Evolutionary conservation across 2,797 vertebrate genomes (phyloP).

Genomic region (Gambelia wislizenii): DNA sequence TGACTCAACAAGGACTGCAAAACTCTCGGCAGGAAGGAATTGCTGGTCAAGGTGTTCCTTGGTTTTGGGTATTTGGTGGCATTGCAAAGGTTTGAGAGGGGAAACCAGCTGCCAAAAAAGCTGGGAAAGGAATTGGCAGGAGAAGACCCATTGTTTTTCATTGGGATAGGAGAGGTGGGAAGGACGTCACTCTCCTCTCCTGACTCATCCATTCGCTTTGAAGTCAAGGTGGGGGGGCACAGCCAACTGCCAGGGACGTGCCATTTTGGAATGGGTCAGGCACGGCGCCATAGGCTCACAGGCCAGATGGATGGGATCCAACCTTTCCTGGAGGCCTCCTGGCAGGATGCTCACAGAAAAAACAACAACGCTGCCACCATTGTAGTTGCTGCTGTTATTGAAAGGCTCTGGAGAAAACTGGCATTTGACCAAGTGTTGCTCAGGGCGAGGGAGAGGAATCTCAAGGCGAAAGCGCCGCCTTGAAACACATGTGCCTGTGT

Average conservation of each 20-base stretch:
- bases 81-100: not conserved
- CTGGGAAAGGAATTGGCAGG: fast-evolving
- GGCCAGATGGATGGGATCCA: not conserved
- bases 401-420: too few relatives aligned
- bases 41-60: too few relatives aligned
- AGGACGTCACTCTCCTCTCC: constrained; percentile 30
- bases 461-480: too few relatives aligned
- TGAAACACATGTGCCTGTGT: too few relatives aligned
- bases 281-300: not conserved
- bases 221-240: not conserved
- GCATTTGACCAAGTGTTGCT: too few relatives aligned
- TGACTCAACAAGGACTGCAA: too few relatives aligned
- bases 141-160: not conserved
- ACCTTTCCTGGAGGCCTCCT: not conserved
- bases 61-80: too few relatives aligned
- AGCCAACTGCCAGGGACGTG: constrained; percentile 61
- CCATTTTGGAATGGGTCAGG: not conserved
- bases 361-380: not conserved
- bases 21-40: too few relatives aligned
- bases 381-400: too few relatives aligned
- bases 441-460: too few relatives aligned
- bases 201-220: constrained; percentile 58
- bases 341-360: too few relatives aligned
- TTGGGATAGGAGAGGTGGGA: constrained; percentile 50
- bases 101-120: not conserved